These are phyloP conservation scores for Nibea coibor DNA, from an alignment of 2,113 vertebrate genomes.

Conservation along the genomic window DNA sequence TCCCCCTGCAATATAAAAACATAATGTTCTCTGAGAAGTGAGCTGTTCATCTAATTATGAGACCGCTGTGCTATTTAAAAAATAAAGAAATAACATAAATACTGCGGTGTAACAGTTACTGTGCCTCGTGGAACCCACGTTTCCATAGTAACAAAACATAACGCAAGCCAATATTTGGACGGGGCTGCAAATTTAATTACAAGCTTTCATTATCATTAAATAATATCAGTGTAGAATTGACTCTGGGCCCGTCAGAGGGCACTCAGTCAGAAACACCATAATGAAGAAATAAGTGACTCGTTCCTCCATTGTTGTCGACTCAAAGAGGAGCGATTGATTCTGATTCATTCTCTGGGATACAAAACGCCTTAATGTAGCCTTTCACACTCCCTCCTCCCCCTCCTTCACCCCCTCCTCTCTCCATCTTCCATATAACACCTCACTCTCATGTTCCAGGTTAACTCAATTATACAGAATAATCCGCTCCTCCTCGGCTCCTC, in stretches of 20 bases:
- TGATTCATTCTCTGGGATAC: neutral
- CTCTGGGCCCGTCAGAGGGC: neutral
- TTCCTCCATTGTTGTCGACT: conserved; percentile 12
- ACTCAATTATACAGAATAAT: conserved; percentile 41
- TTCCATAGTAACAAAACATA: conserved; percentile 25
- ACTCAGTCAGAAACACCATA: neutral
- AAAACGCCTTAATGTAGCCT: conserved; percentile 16
- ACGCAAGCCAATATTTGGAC: neutral
- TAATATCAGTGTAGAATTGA: conserved; percentile 8
- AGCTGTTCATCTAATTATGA: conserved; percentile 24
- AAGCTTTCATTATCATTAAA: conserved; percentile 4
- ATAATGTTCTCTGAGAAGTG: neutral
- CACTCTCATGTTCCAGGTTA: conserved; percentile 41
- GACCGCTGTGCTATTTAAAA: neutral
- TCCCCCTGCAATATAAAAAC: neutral
- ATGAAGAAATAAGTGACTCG: neutral
- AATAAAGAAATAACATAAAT: neutral
- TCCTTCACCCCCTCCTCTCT: conserved; percentile 17
- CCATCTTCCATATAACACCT: conserved; percentile 26
- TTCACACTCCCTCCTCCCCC: conserved; percentile 15
- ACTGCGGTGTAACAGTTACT: neutral
- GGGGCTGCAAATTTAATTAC: conserved; percentile 23
- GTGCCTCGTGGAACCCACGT: neutral
- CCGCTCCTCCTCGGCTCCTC: neutral
- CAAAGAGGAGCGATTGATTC: conserved; percentile 26